Evolutionary conservation across 2,113 vertebrate genomes (phyloP), one percentile per base, ranked within the genome.

Genomic region (Pristiophorus japonicus): DNA sequence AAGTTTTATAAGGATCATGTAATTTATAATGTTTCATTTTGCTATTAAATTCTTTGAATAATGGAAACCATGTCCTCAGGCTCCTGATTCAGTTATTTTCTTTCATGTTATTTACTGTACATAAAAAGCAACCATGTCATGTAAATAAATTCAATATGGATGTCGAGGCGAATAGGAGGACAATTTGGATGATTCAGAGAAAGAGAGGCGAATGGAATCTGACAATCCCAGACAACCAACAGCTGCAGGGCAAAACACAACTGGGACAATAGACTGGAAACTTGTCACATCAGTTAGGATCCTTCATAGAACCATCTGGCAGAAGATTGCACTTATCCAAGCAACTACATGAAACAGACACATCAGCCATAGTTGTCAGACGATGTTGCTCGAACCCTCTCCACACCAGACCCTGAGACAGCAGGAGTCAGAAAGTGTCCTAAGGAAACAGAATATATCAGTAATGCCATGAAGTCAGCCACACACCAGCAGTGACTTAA

Each of bases 261-360:
- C 12, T 91, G 59, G 88, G 55, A 62, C 34, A n/a, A 91, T 38
- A 91, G 34, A 38, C 16, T 62, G 34, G 88, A 91, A 62, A 91
- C 34, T 91, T 91, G 55, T 91, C 88, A 91, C 55, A 63, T 91
- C 34, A 38, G 59, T 91, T 91, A 59, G 18, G 34, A 91, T n/a
- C 88, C 88, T 63, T 91, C 59, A 62, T 5, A 38, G 59, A 91
- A 91, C 51, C 55, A 90, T 30, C 30, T 90, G 87, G 51, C 87
- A 90, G 87, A 62, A 62, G 87, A 62, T n/a, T 91, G 30, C 55
- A 91, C 16, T 51, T 59, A 88, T 30, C 47, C 27, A 34, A 59
- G 51, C 51, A 88, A 55, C 47, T n/a, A 20, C 34, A 59, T 91
- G 88, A 91, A 91, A 91, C 16, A 34, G 88, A 38, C 34, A 63